Evolutionary conservation across 2,113 vertebrate species (phyloP), one percentile per base, ranked within the genome.

Genomic region (Pelobates fuscus): DNA sequence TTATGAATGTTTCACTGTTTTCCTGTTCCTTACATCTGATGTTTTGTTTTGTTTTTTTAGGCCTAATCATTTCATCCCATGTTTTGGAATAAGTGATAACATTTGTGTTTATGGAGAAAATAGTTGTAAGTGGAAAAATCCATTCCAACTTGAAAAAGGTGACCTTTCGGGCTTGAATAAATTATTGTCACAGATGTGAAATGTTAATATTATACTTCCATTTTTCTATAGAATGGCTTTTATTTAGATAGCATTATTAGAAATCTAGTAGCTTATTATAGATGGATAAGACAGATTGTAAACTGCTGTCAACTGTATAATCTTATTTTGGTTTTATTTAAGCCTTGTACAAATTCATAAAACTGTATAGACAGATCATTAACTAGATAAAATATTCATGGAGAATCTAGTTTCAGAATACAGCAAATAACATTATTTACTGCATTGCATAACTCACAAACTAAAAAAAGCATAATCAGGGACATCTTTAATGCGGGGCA

Each of bases 31-130:
- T 20, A 66, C 23, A 44, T 66, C 20, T 32, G 26, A 46, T 66
- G 23, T 25, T n/a, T n/a, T n/a, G n/a, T n/a, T n/a, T n/a, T n/a
- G n/a, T n/a, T 24, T 66, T 44, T 46, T 21, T 24, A 44, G 41
- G 11, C 23, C 46, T 23, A 46, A 67, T 49, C 43, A 62, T 20
- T 26, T 32, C 27, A n/a, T 67, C 11, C 12, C 41, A 26, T 26
- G 41, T 49, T 46, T 25, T 67, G 25, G 17, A 30, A 62, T 21
- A 67, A 67, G 23, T 49, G 1, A 46, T 8, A n/a, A 30, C 17
- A 44, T 62, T 44, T 49, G 24, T 67, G 64, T 49, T 49, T 67
- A 49, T 49, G 64, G 43, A 26, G 64, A 25, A 49, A 67, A 66
- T 49, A 67, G 43, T 21, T 46, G 20, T 20, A 46, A 10, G 23